These are phyloP conservation scores for Lymantria monacha DNA, from an alignment of 2,888 invertebrate genomes.

Conservation along the genomic window DNA sequence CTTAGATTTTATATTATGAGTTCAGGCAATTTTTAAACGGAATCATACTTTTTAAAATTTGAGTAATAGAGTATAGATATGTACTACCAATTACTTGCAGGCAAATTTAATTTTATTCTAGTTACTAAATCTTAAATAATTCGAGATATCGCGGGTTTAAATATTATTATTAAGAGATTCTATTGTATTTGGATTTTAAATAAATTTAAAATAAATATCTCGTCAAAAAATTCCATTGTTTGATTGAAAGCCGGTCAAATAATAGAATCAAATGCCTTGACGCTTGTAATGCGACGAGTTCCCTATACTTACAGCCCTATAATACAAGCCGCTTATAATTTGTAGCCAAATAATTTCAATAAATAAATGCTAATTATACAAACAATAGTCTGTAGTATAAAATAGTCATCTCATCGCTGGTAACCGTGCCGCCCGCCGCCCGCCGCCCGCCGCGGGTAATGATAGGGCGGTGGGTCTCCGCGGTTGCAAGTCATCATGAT, in stretches of 20 bases:
- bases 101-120: too few species aligned
- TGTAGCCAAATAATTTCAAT: constrained; percentile 33
- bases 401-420: constrained; percentile 33
- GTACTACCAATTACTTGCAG: too few species aligned
- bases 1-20: too few species aligned
- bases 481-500: constrained; percentile 47
- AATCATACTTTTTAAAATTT: too few species aligned
- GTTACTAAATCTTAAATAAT: too few species aligned
- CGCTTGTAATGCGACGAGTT: constrained; percentile 7
- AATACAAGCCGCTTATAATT: constrained; percentile 22
- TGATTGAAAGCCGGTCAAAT: constrained; percentile 1
- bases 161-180: too few species aligned
- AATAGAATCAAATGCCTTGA: constrained; percentile 15
- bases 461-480: constrained; percentile 26
- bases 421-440: constrained; percentile 18
- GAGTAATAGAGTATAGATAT: too few species aligned
- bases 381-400: constrained; percentile 26
- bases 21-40: too few species aligned
- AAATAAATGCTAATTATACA: constrained; percentile 32
- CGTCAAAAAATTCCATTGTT: constrained; percentile 2
- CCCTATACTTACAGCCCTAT: constrained; percentile 14
- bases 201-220: too few species aligned
- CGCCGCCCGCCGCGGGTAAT: constrained; percentile 18
- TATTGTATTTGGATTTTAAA: too few species aligned
- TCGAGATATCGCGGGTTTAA: too few species aligned